These are phyloP conservation scores for Percopsis omiscomaycus DNA, from an alignment of 2,797 vertebrate genomes.

Conservation along the genomic window DNA sequence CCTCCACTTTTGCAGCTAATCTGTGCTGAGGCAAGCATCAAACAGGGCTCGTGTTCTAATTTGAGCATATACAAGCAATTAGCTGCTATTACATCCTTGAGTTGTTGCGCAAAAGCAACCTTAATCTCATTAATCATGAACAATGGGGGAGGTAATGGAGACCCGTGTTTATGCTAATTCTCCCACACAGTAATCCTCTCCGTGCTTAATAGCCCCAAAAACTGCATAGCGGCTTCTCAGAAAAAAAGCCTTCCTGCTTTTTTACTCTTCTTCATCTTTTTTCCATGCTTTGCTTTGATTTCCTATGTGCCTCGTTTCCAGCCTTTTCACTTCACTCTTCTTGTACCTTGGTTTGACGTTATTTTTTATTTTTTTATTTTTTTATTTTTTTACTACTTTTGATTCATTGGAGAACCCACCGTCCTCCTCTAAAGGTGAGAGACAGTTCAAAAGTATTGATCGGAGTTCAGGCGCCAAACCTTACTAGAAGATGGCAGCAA, in stretches of 20 bases:
- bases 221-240: conserved; percentile 32
- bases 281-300: conserved; percentile 15
- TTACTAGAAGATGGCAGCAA: conserved; percentile 38
- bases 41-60: conserved; percentile 27
- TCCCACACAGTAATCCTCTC: conserved; percentile 57
- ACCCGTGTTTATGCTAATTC: conserved; percentile 71
- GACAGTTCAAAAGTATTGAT: conserved; percentile 41
- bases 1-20: conserved; percentile 43
- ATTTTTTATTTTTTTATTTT: conserved; percentile 3
- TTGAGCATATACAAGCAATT: conserved; percentile 62
- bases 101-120: conserved; percentile 48
- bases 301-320: background rate
- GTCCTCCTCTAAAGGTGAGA: conserved; percentile 20
- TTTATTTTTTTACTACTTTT: background rate
- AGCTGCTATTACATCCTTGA: conserved; percentile 63
- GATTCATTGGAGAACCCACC: conserved; percentile 12
- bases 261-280: conserved; percentile 11
- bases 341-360: background rate
- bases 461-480: conserved; percentile 6
- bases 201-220: conserved; percentile 58
- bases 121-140: conserved; percentile 75
- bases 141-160: conserved; percentile 68
- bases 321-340: conserved; percentile 4
- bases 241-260: conserved; percentile 42
- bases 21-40: conserved; percentile 55